Conservation (phyloP, 2,113 vertebrate species). For the Calonectris borealis region DNA sequence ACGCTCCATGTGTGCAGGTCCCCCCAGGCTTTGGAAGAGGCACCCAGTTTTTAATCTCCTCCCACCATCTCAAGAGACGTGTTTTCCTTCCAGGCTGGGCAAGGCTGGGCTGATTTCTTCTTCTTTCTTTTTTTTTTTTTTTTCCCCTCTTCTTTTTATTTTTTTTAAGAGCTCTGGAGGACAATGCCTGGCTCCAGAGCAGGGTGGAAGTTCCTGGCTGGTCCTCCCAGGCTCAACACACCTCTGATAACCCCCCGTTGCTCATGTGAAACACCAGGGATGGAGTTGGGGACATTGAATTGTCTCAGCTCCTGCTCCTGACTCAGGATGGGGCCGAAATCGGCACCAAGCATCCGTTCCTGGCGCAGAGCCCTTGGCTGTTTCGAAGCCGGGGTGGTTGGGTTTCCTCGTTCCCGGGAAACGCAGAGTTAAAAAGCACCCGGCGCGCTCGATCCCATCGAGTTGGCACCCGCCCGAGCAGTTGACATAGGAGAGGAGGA, state of each 20-base stretch:
- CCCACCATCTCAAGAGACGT: background rate
- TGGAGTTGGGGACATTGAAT: background rate
- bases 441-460: background rate
- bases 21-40: background rate
- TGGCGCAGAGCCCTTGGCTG: accelerated
- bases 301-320: background rate
- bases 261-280: background rate
- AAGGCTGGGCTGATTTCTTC: background rate
- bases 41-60: background rate
- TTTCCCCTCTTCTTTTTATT: no score
- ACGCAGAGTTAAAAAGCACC: constrained; percentile 29
- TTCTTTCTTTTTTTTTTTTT: no score
- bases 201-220: background rate
- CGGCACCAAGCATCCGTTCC: background rate
- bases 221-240: background rate
- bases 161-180: background rate
- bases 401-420: background rate
- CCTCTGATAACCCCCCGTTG: background rate
- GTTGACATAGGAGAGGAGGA: constrained; percentile 55
- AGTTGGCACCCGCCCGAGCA: background rate
- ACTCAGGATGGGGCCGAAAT: accelerated
- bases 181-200: background rate
- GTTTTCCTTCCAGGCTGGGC: constrained; percentile 11
- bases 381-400: accelerated
- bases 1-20: background rate